These are phyloP conservation scores for Labia minor DNA, from an alignment of 2,888 invertebrate genomes.

Conservation along the genomic window DNA sequence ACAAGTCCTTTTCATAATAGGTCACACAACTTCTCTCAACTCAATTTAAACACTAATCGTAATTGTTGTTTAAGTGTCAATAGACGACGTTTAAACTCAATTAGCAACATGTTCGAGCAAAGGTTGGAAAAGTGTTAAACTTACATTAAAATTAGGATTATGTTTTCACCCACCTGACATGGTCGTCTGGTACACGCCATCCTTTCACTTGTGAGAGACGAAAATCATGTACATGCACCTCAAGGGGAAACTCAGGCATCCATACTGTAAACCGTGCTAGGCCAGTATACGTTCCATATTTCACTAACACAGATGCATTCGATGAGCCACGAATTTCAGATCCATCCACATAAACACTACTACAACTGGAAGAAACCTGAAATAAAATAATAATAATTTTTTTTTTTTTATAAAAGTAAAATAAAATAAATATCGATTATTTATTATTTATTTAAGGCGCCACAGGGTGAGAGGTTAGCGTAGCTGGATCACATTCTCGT, in stretches of 20 bases:
- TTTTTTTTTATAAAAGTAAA: no score
- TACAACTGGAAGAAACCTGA: slow-evolving; percentile 90
- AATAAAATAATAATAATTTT: slow-evolving; percentile 27
- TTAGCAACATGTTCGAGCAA: not conserved
- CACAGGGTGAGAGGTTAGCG: no score
- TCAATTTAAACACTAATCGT: no score
- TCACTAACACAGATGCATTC: slow-evolving; percentile 86
- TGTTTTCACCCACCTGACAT: slow-evolving; percentile 33
- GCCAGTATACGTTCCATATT: slow-evolving; percentile 83
- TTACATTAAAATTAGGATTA: not conserved
- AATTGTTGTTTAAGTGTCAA: no score
- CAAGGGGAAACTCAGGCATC: slow-evolving; percentile 92
- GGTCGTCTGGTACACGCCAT: slow-evolving; percentile 82
- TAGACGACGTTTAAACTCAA: no score
- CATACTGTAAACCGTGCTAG: slow-evolving; percentile 84
- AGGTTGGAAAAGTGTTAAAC: not conserved
- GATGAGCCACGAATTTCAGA: slow-evolving; percentile 89
- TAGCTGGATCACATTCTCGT: no score
- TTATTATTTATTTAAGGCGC: no score
- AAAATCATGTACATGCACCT: slow-evolving; percentile 79
- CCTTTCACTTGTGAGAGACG: slow-evolving; percentile 86
- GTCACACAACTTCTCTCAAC: no score
- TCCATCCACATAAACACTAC: slow-evolving; percentile 91
- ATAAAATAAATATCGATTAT: no score
- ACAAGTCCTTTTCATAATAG: no score